Conservation (phyloP, 35 echinoderm and acorn worm species). For the Chiridota heheva region DNA sequence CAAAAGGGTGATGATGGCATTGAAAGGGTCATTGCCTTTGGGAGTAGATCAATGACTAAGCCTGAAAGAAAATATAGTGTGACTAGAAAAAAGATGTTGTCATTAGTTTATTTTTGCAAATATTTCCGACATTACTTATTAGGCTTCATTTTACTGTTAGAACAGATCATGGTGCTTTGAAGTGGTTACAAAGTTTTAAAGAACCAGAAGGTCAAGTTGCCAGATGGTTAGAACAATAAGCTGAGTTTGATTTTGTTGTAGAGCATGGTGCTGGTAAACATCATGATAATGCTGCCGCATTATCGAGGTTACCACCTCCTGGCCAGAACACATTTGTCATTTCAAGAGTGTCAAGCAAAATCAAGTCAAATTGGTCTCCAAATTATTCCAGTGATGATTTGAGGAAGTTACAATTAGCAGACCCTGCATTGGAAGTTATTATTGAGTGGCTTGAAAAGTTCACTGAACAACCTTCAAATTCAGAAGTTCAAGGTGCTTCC, state of each 20-base stretch:
- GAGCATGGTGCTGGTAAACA: conserved; percentile 26
- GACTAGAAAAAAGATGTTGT: no score
- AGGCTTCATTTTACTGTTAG: conserved; percentile 2
- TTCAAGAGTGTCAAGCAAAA: background rate
- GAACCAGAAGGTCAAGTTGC: conserved; percentile 2
- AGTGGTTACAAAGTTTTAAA: conserved; percentile 20
- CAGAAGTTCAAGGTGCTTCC: background rate
- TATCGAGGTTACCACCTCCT: conserved; percentile 1
- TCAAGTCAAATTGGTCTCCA: background rate
- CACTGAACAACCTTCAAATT: background rate
- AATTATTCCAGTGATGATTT: background rate
- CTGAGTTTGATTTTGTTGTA: background rate
- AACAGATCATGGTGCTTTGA: conserved; percentile 28
- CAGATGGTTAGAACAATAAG: background rate
- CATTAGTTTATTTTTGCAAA: no score
- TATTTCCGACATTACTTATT: conserved; percentile 26
- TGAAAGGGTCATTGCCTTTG: no score
- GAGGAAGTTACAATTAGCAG: background rate
- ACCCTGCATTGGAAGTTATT: background rate
- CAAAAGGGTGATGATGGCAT: no score
- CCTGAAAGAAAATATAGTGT: no score
- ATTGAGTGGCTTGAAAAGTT: conserved; percentile 3
- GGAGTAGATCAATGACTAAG: no score
- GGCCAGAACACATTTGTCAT: background rate
- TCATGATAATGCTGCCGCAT: conserved; percentile 50